Conservation (phyloP, 2,113 vertebrate genomes). For the Vidua macroura region DNA sequence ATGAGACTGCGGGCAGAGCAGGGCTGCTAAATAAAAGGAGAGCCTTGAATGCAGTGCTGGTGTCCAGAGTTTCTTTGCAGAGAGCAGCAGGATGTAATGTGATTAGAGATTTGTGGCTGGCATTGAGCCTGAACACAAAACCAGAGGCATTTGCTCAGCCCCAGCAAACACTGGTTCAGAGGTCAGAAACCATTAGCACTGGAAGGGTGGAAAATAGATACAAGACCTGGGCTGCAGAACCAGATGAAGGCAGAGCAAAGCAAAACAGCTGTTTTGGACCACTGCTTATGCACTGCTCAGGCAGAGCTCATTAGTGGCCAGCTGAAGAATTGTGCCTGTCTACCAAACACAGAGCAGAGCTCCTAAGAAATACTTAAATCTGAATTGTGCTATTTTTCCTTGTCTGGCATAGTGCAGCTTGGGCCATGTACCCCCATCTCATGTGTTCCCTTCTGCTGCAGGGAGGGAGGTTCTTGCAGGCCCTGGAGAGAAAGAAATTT, state of each 20-base stretch:
- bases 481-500: neutral
- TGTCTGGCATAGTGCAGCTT: neutral
- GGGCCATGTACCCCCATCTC: neutral
- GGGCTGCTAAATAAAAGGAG: neutral
- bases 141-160: neutral
- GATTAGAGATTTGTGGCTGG: slow-evolving; percentile 11
- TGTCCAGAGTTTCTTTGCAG: neutral
- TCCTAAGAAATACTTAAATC: neutral
- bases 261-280: neutral
- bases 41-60: neutral
- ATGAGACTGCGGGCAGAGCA: neutral
- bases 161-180: neutral
- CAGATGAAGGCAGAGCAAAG: neutral
- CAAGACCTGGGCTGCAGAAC: neutral
- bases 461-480: neutral
- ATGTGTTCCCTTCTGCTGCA: neutral
- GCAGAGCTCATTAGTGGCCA: neutral
- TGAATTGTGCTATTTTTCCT: neutral
- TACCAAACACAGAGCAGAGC: neutral
- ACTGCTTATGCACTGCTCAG: neutral
- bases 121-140: neutral
- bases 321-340: neutral
- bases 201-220: neutral
- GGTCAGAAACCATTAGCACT: neutral
- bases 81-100: slow-evolving; percentile 1